These are phyloP conservation scores for Lucinisca nassula DNA, from an alignment of 2,888 invertebrate species.

Conservation along the genomic window DNA sequence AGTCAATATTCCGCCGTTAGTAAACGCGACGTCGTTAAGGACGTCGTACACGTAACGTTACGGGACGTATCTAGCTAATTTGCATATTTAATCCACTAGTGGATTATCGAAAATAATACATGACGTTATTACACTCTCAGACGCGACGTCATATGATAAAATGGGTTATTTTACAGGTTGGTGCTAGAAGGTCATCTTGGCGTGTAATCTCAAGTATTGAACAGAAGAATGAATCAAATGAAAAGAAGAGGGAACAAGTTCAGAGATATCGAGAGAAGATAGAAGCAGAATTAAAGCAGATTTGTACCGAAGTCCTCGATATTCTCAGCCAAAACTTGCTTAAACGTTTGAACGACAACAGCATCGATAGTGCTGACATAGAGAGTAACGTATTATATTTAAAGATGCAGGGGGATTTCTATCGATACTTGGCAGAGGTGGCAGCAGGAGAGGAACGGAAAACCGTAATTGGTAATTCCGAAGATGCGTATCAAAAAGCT, in stretches of 20 bases:
- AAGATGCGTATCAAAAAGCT: conserved; percentile 99
- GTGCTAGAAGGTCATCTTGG: conserved; percentile 99
- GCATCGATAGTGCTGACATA: conserved; percentile 93
- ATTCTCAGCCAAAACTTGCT: conserved; percentile 99
- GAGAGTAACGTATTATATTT: conserved; percentile 95
- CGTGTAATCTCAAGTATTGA: conserved; percentile 99
- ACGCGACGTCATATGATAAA: too few relatives aligned
- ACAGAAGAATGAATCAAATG: conserved; percentile 95
- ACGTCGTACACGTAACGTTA: too few relatives aligned
- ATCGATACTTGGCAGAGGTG: conserved; percentile 99
- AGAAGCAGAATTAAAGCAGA: conserved; percentile 99
- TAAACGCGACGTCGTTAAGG: too few relatives aligned
- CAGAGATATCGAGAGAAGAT: conserved; percentile 99
- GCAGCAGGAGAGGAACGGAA: neutral
- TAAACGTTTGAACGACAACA: conserved; percentile 91
- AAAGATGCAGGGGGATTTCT: conserved; percentile 99
- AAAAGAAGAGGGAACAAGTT: conserved; percentile 99
- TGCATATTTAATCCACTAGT: too few relatives aligned
- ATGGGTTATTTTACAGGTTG: conserved; percentile 91
- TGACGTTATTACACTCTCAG: too few relatives aligned
- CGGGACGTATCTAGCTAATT: too few relatives aligned
- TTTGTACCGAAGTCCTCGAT: conserved; percentile 98
- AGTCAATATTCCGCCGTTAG: too few relatives aligned
- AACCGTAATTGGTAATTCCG: conserved; percentile 35
- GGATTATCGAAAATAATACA: too few relatives aligned